Evolutionary conservation across 2,888 invertebrate species (phyloP).

Genomic region (Galerucella nymphaeae): DNA sequence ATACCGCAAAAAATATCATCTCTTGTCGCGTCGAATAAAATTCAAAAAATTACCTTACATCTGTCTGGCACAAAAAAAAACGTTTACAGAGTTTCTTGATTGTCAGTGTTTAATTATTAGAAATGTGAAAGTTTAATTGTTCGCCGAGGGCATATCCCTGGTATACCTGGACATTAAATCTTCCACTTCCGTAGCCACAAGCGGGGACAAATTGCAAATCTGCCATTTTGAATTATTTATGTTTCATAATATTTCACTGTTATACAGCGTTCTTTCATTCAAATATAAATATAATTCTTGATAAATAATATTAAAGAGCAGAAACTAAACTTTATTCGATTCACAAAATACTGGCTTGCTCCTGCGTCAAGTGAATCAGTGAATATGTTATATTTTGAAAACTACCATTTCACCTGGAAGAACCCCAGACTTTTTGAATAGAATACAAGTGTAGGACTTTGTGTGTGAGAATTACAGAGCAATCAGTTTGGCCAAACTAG

Average conservation of each 20-base stretch:
- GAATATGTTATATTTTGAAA: no score
- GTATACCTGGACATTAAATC: constrained; percentile 21
- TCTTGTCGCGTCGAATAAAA: not conserved
- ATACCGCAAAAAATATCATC: not conserved
- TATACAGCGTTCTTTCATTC: no score
- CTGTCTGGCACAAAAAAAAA: not conserved
- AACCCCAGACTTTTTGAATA: no score
- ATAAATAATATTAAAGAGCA: no score
- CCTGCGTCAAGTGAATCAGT: no score
- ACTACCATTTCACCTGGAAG: no score
- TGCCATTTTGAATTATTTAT: constrained; percentile 7
- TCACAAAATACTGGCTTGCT: no score
- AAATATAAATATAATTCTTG: no score
- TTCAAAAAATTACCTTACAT: not conserved
- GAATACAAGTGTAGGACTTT: no score
- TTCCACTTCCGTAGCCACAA: not conserved
- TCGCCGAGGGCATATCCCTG: constrained; percentile 2
- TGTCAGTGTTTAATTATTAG: constrained; percentile 10
- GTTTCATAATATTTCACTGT: not conserved
- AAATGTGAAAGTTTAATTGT: constrained; percentile 22
- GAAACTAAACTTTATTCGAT: no score
- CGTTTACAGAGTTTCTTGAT: not conserved
- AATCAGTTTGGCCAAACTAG: no score
- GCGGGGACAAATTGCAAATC: constrained; percentile 17
- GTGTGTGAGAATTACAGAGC: no score